Conservation (phyloP, 2,888 invertebrate species). For the Eugnorisma glareosa region DNA sequence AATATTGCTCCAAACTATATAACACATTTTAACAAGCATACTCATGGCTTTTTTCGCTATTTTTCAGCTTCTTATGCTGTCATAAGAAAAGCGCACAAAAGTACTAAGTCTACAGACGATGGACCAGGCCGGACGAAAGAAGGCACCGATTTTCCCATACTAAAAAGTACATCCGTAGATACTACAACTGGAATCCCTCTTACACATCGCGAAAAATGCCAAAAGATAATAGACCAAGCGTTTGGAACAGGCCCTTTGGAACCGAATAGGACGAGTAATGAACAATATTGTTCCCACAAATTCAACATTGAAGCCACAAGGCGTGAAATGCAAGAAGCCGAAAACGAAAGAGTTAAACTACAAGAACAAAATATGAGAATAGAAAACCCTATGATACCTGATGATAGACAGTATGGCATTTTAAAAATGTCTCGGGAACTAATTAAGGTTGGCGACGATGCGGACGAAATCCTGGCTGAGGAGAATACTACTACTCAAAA, state of each 20-base stretch:
- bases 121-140: not conserved
- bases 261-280: not conserved
- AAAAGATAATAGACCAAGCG: conserved; percentile 62
- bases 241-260: conserved; percentile 52
- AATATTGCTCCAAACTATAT: not conserved
- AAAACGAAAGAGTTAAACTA: conserved; percentile 23
- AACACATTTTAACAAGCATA: conserved; percentile 28
- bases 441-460: conserved; percentile 11
- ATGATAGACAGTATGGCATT: conserved; percentile 29
- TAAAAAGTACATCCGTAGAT: not conserved
- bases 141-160: not conserved
- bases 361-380: not conserved
- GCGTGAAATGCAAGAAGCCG: conserved; percentile 35
- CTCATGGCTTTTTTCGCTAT: conserved; percentile 77
- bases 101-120: conserved; percentile 59
- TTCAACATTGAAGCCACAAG: conserved; percentile 44
- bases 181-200: not conserved
- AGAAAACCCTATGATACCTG: conserved; percentile 1
- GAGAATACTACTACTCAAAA: not conserved
- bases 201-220: conserved; percentile 61
- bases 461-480: not conserved
- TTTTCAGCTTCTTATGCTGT: conserved; percentile 72
- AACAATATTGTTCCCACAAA: conserved; percentile 36
- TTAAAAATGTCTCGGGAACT: conserved; percentile 25
- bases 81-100: conserved; percentile 62